These are phyloP conservation scores for Motacilla alba DNA, from an alignment of 2,113 vertebrate genomes.

Conservation along the genomic window DNA sequence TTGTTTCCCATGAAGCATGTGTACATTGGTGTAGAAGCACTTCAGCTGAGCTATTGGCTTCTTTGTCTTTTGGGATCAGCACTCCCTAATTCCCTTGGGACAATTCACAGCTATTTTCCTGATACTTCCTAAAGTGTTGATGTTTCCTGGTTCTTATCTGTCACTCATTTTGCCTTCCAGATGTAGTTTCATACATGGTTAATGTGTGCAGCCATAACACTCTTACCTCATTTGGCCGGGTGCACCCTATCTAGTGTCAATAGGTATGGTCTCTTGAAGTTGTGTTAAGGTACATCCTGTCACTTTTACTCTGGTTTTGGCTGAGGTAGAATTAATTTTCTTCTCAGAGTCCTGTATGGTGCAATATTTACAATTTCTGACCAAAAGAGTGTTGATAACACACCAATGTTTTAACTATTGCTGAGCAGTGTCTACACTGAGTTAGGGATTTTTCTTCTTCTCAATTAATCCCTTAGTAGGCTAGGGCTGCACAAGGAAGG, in stretches of 20 bases:
- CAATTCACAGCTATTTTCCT: background rate
- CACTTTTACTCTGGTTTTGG: background rate
- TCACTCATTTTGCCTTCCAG: background rate
- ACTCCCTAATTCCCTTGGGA: background rate
- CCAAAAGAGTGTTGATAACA: background rate
- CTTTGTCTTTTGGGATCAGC: background rate
- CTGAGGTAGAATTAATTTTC: background rate
- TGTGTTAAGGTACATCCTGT: background rate
- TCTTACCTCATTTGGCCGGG: background rate
- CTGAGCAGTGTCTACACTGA: background rate
- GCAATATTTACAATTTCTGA: background rate
- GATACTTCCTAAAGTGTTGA: background rate
- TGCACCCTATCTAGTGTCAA: background rate
- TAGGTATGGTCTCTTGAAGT: background rate
- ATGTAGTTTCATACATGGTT: background rate
- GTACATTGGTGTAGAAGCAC: background rate
- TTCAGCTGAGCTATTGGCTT: background rate
- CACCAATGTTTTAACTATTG: fast-evolving
- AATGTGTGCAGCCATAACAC: too few relatives aligned
- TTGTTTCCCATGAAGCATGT: background rate
- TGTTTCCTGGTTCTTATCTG: background rate
- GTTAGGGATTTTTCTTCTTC: background rate
- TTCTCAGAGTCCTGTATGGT: background rate
- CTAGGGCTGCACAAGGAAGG: background rate
- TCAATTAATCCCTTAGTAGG: background rate